A percentile compares a stretch with the other conserved stretches of the same genome.
phyloP scores from a whole-genome alignment of 2,888 invertebrate species.

The Lacanobia oleracea region DNA sequence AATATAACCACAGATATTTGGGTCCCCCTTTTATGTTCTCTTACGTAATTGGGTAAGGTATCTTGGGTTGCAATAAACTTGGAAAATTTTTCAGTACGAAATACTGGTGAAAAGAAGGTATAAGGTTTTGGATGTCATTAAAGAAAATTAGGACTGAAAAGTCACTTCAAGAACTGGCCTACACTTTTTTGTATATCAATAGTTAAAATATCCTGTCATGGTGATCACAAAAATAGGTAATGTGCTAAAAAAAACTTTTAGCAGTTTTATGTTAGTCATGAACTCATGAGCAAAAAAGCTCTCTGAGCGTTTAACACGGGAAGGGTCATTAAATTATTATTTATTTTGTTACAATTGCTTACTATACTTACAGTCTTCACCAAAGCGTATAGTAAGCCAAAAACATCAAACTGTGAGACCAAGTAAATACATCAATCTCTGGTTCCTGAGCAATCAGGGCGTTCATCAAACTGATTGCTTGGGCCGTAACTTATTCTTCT shows the following conservation, averaged over 20 bases:
- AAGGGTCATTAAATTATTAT: neutral
- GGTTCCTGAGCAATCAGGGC: too few species aligned
- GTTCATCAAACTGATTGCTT: too few species aligned
- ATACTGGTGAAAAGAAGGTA: neutral
- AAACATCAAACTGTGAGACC: too few species aligned
- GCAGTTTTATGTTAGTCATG: neutral
- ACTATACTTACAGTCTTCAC: too few species aligned
- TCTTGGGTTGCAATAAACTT: conserved; percentile 16
- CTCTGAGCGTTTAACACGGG: neutral
- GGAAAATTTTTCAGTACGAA: neutral
- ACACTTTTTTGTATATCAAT: neutral
- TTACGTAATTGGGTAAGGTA: conserved; percentile 22
- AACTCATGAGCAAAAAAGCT: neutral
- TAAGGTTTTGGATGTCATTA: neutral
- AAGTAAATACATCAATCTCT: too few species aligned
- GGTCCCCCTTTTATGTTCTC: conserved; percentile 24
- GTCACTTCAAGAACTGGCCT: neutral
- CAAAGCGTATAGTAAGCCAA: too few species aligned
- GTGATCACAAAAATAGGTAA: neutral
- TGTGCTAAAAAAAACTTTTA: neutral
- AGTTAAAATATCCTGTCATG: neutral
- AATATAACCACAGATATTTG: conserved; percentile 46
- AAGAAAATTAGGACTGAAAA: neutral
- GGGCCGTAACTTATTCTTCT: neutral
- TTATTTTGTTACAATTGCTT: too few species aligned